phyloP scores from a whole-genome alignment of 2,113 vertebrate genomes.

The Echinops telfairi region DNA sequence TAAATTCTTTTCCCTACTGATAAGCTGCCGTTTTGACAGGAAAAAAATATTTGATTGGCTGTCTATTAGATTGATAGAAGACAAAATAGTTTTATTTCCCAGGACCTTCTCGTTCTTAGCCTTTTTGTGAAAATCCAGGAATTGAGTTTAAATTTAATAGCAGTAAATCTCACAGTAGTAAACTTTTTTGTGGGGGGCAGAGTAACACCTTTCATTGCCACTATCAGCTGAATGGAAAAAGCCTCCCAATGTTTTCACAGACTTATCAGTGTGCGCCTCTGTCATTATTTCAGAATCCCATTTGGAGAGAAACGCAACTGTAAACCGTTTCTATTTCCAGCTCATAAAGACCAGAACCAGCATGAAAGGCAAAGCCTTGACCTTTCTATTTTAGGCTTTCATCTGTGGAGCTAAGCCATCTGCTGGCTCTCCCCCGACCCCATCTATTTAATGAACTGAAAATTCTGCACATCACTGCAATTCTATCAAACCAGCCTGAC shows the following conservation, averaged over 20 bases:
- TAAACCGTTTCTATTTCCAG: slow-evolving; percentile 84
- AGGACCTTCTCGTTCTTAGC: slow-evolving; percentile 69
- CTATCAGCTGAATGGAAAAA: slow-evolving; percentile 80
- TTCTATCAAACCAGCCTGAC: slow-evolving; percentile 66
- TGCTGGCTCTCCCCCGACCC: slow-evolving; percentile 66
- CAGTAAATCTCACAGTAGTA: slow-evolving; percentile 75
- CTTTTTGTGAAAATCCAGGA: slow-evolving; percentile 74
- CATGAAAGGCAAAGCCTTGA: slow-evolving; percentile 81
- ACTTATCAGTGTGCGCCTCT: slow-evolving; percentile 81
- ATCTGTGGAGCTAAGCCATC: slow-evolving; percentile 78
- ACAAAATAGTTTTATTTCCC: slow-evolving; percentile 81
- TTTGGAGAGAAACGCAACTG: slow-evolving; percentile 78
- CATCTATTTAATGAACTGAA: slow-evolving; percentile 79
- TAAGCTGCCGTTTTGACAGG: slow-evolving; percentile 45
- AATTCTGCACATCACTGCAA: slow-evolving; percentile 73
- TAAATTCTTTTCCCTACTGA: slow-evolving; percentile 39
- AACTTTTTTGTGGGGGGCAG: slow-evolving; percentile 82
- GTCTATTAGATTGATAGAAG: slow-evolving; percentile 59
- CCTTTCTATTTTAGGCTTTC: slow-evolving; percentile 82
- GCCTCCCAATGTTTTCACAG: slow-evolving; percentile 83
- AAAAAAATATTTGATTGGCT: slow-evolving; percentile 42
- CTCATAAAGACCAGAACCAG: slow-evolving; percentile 79
- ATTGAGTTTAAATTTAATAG: slow-evolving; percentile 80
- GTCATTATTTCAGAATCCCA: slow-evolving; percentile 80
- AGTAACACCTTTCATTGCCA: slow-evolving; percentile 87